phyloP scores from a whole-genome alignment of 2,888 invertebrate genomes.

The Sycophila texana region DNA sequence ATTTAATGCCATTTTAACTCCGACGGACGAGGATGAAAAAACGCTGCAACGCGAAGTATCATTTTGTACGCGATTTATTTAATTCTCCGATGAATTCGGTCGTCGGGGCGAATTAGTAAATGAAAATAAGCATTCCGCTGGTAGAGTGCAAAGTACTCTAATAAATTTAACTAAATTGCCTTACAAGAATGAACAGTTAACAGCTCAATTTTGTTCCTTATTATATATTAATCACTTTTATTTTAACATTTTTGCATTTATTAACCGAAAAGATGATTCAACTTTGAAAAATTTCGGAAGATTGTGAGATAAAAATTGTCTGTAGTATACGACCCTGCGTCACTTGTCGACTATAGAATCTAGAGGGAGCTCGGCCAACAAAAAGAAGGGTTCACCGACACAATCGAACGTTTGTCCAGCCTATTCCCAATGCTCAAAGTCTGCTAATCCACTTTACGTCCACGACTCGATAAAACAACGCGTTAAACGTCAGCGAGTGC shows the following conservation, averaged over 20 bases:
- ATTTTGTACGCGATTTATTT: slow-evolving; percentile 17
- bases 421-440: slow-evolving; percentile 4
- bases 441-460: slow-evolving; percentile 55
- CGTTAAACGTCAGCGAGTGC: slow-evolving; percentile 49
- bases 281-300: no score
- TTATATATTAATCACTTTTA: no score
- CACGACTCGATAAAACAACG: slow-evolving; percentile 50
- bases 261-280: no score
- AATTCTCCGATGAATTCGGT: not conserved
- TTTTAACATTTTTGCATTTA: no score
- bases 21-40: not conserved
- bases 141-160: no score
- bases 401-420: slow-evolving; percentile 22
- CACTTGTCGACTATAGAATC: not conserved
- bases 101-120: not conserved
- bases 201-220: no score
- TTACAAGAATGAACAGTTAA: no score
- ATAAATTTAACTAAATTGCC: no score
- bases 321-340: not conserved
- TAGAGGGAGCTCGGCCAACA: not conserved
- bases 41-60: not conserved
- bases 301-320: no score
- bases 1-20: slow-evolving; percentile 24
- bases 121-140: not conserved
- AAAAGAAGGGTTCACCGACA: slow-evolving; percentile 12